Evolutionary conservation across 2,113 vertebrate species (phyloP).

Genomic region (Gallinago undulata): DNA sequence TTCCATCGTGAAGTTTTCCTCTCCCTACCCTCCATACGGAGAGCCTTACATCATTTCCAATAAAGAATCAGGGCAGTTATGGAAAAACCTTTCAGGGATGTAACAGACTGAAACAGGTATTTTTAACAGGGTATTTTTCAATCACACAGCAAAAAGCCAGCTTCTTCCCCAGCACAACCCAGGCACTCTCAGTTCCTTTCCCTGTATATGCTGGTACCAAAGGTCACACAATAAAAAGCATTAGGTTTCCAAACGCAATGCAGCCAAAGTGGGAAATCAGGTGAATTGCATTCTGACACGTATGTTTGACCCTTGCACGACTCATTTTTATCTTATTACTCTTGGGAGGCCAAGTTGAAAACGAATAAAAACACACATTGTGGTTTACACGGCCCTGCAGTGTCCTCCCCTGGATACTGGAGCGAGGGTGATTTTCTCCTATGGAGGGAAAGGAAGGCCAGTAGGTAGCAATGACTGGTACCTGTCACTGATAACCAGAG

Average conservation of each 20-base stretch:
- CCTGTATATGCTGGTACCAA: background rate
- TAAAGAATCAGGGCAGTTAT: background rate
- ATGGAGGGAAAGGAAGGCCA: background rate
- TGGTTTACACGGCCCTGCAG: background rate
- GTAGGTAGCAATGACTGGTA: background rate
- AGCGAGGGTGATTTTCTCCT: background rate
- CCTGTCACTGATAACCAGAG: background rate
- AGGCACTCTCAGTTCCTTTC: background rate
- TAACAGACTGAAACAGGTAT: too few species aligned
- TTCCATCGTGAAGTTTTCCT: fast-evolving
- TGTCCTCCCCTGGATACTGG: background rate
- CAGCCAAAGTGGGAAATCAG: background rate
- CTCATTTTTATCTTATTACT: background rate
- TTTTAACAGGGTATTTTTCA: background rate
- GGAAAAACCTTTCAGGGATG: background rate
- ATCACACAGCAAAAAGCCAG: background rate
- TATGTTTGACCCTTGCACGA: background rate
- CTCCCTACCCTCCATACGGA: background rate
- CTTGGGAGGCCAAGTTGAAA: background rate
- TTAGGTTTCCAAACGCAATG: background rate
- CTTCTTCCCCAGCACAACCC: background rate
- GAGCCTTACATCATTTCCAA: background rate
- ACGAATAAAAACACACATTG: background rate
- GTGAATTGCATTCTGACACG: background rate
- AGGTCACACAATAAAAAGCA: background rate